Base-by-base conservation (phyloP, 1,140 invertebrate genomes). In the Lepidotrigona ventralis region DNA sequence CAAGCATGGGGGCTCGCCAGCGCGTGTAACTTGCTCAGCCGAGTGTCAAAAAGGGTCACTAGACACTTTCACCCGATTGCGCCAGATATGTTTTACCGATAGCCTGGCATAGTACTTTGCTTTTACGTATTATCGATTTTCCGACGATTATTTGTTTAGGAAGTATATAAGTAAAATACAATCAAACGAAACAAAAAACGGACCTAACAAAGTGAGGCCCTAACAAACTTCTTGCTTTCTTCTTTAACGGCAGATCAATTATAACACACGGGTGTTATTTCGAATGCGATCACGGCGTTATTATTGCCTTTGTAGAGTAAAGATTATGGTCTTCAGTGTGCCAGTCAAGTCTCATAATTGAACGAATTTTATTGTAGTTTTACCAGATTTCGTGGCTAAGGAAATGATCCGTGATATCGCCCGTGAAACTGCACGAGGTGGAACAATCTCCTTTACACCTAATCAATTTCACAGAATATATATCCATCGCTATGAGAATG, bases 391-490 rank as follows among this genome's bases (percentile, higher is more conserved):
- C 92, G 97, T 99, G 19, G 98, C 98, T 9, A 97, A 97, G 91
- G 98, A 99, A 93, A 98, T 99, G 96, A 98, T 98, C 81, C 94
- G 96, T 74, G 98, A 99, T 93, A 98, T 99, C 72, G 96, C 97
- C 0, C 95, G 95, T 75, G 96, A 97, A 89, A 97, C 97, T 82
- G 96, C 97, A 86, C 95, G 95, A 77, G 96, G 96, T 39, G 96
- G 96, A 5, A 94, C 95, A 14, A 94, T 94, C 73, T 95, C 95
- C 11, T 97, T 97, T 88, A 96, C 96, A 73, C 97, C 97, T 17
- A 96, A 97, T 91, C 98, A 99, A 92, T 99, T 99, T 93, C 99
- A 99, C 92, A 98, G 99, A 91, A 98, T 99, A 81, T 99, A 99
- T 94, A 98, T 99, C 76, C 98, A 99, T 92, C 96, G 98, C 71